Conservation (phyloP, 2,113 vertebrate genomes). For the Sander vitreus region DNA sequence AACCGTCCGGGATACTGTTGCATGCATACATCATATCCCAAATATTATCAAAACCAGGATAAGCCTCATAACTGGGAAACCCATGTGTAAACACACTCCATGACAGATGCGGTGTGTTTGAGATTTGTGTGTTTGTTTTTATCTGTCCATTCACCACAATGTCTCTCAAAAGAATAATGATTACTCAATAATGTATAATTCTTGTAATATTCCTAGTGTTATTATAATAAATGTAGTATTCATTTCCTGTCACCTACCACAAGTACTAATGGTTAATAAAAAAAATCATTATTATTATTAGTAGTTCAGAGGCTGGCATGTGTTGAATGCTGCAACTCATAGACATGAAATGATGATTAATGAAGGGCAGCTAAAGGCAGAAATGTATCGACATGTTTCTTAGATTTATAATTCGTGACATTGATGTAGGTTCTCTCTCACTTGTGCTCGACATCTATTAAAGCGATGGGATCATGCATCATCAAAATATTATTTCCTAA, state of each 20-base stretch:
- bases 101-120: not conserved
- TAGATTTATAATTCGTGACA: constrained; percentile 33
- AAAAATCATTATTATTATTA: not conserved
- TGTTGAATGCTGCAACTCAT: not conserved
- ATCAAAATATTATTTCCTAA: constrained; percentile 47
- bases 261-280: constrained; percentile 2
- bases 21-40: too few species aligned
- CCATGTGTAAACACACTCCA: too few species aligned
- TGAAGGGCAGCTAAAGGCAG: constrained; percentile 30
- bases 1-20: too few species aligned
- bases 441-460: not conserved
- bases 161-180: not conserved
- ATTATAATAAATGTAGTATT: not conserved
- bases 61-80: too few species aligned
- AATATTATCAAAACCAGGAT: too few species aligned
- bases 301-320: not conserved
- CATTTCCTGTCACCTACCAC: constrained; percentile 21
- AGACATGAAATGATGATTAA: constrained; percentile 28
- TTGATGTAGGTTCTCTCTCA: constrained; percentile 36
- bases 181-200: not conserved
- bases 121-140: not conserved
- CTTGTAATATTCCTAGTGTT: not conserved
- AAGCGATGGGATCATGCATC: constrained; percentile 28
- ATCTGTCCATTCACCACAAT: not conserved
- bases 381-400: constrained; percentile 30